Evolutionary conservation across 2,797 vertebrate genomes (phyloP).

Genomic region (Centroberyx gerrardi): DNA sequence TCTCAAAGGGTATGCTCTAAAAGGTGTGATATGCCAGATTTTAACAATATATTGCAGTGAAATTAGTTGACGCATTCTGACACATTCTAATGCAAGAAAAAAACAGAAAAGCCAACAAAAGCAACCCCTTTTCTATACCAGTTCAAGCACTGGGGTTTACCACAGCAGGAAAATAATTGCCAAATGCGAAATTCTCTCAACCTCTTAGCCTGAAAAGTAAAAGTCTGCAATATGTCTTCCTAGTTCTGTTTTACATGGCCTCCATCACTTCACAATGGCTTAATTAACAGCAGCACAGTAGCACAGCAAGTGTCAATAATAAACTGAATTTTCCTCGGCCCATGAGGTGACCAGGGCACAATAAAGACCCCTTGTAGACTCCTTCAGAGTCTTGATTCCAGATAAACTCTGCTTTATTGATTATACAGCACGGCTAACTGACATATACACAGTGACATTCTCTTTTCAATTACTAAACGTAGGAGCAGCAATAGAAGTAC

Average conservation of each 20-base stretch:
- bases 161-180: neutral
- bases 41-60: conserved; percentile 19
- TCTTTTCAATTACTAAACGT: conserved; percentile 29
- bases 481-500: conserved; percentile 25
- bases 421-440: neutral
- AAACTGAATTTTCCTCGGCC: conserved; percentile 20
- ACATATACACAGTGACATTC: conserved; percentile 27
- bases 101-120: neutral
- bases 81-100: neutral
- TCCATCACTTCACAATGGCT: neutral
- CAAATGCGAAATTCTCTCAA: neutral
- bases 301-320: conserved; percentile 15
- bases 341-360: conserved; percentile 11
- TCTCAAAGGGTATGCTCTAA: conserved; percentile 15
- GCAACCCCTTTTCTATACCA: conserved; percentile 23
- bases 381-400: conserved; percentile 11
- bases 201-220: neutral
- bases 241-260: conserved; percentile 9
- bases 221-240: neutral
- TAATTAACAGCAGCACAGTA: conserved; percentile 25
- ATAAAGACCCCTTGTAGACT: conserved; percentile 18
- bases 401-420: conserved; percentile 31
- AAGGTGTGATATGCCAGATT: conserved; percentile 7
- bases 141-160: conserved; percentile 16
- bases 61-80: conserved; percentile 41